Base-by-base conservation (phyloP, 2,113 vertebrate genomes). In the Apaloderma vittatum region DNA sequence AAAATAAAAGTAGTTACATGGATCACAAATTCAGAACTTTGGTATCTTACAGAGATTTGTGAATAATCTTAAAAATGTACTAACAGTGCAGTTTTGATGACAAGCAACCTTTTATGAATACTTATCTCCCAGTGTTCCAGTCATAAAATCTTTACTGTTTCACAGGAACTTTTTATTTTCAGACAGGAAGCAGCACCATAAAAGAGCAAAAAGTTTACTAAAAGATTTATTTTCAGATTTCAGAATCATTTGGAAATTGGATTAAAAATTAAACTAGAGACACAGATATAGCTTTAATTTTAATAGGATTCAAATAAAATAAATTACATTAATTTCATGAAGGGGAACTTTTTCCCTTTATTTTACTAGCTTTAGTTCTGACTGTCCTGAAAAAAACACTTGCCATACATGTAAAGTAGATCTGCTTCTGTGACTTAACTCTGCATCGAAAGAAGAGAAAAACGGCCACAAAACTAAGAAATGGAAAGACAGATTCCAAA, bases 271-370 rank as follows among this genome's bases (percentile, higher is more conserved):
- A 18, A 57, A 51, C 2, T 32, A 54, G 27, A 67, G 4, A 13
- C 13, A 71, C 7, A 8, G 2, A n/a, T 37, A 75, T 49, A 68
- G 76, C 40, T 3, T 3, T 34, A 2, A 75, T 66, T 54, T 2
- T 2, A 54, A 16, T 55, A 9, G 48, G 46, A 65, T 61, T 52
- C 0, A 70, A 90, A 49, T 23, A 5, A 32, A 6, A 1, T 0
- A 61, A 7, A 36, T 23, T 15, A 49, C 4, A 19, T 15, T 45
- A 23, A 51, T 29, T 83, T 55, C 4, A 19, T 9, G 18, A 68
- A 49, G 9, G 23, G 58, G 2, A 10, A 2, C 12, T 40, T 48
- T 43, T 78, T 23, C 2, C 12, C 24, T 46, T 32, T 8, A 3
- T 62, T 75, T 59, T 76, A 58, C 1, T 24, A 4, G 6, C 9